Conservation (phyloP, 2,888 invertebrate genomes). For the Ceramica pisi region DNA sequence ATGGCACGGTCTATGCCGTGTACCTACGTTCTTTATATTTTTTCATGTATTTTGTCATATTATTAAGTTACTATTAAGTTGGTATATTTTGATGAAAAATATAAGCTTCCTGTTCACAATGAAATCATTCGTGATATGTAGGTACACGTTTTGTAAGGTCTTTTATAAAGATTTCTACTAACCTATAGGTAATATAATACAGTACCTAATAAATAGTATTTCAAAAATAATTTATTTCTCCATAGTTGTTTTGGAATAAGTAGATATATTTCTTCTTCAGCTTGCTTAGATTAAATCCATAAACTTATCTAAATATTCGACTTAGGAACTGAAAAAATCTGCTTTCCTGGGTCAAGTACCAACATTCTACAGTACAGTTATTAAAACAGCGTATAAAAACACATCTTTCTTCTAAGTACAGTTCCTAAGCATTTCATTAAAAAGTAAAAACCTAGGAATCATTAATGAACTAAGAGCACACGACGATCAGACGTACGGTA, state of each 20-base stretch:
- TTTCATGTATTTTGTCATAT: neutral
- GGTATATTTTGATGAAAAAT: constrained; percentile 25
- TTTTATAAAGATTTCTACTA: constrained; percentile 60
- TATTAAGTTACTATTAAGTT: constrained; percentile 25
- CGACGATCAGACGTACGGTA: no score
- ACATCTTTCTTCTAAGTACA: neutral
- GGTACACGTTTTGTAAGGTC: constrained; percentile 61
- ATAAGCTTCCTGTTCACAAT: constrained; percentile 27
- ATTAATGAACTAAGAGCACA: no score
- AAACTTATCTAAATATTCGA: neutral
- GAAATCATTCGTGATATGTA: constrained; percentile 67
- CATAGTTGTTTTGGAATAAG: neutral
- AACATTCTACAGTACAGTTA: neutral
- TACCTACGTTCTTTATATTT: no score
- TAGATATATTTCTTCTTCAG: neutral
- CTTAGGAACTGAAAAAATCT: neutral
- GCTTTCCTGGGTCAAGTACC: neutral
- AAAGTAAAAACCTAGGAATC: neutral
- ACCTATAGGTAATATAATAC: constrained; percentile 37
- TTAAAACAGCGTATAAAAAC: neutral
- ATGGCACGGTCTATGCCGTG: no score
- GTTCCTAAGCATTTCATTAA: neutral
- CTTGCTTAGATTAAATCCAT: neutral
- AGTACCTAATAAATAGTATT: constrained; percentile 41
- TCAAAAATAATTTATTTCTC: constrained; percentile 13